These are phyloP conservation scores for Calliopsis andreniformis DNA, from an alignment of 1,140 invertebrate species.

Conservation along the genomic window DNA sequence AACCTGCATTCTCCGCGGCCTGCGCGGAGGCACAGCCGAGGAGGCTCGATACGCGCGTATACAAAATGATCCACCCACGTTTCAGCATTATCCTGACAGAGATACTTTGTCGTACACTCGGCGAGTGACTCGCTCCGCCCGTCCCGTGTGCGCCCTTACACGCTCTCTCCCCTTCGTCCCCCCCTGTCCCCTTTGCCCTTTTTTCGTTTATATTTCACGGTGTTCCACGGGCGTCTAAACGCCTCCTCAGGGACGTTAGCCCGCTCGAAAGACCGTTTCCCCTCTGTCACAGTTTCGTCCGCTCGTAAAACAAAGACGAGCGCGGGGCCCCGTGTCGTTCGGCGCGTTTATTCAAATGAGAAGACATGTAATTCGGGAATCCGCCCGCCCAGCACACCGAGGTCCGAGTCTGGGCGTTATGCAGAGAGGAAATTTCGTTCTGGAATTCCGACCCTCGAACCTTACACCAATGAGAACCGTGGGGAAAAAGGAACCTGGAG, in stretches of 20 bases:
- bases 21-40: not conserved
- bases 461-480: too few relatives aligned
- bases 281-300: conserved; percentile 42
- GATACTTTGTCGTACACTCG: conserved; percentile 35
- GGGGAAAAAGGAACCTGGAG: not conserved
- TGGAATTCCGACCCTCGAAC: conserved; percentile 36
- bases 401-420: conserved; percentile 31
- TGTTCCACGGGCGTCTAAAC: conserved; percentile 57
- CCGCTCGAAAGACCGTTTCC: not conserved
- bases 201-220: conserved; percentile 50
- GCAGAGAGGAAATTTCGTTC: conserved; percentile 50
- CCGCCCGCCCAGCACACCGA: conserved; percentile 44
- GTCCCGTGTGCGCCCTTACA: conserved; percentile 1
- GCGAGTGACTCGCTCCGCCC: conserved; percentile 19
- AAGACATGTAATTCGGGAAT: conserved; percentile 69
- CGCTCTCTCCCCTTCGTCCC: not conserved
- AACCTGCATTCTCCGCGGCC: conserved; percentile 3
- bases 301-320: conserved; percentile 50
- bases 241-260: conserved; percentile 53
- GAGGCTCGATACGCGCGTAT: conserved; percentile 8
- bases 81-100: conserved; percentile 40
- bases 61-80: conserved; percentile 55
- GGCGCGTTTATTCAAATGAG: conserved; percentile 70
- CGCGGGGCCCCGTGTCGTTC: conserved; percentile 36
- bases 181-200: not conserved